phyloP scores from a whole-genome alignment of 2,888 invertebrate species.

The Eupithecia vulgata region DNA sequence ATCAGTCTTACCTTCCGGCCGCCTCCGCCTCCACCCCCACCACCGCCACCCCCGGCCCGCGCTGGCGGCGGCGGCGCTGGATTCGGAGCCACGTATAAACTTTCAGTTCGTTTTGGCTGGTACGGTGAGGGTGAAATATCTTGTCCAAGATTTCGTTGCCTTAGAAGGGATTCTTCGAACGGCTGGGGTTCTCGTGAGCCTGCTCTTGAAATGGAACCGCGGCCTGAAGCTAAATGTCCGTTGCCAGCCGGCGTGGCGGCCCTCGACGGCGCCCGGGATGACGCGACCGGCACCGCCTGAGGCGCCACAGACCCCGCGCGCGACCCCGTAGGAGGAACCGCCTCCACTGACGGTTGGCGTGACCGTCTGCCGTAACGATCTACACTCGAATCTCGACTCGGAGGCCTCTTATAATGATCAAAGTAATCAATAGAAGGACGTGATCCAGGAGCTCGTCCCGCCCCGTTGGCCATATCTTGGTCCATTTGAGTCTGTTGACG shows the following conservation, averaged over 20 bases:
- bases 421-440: slow-evolving; percentile 93
- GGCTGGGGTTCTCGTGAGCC: slow-evolving; percentile 83
- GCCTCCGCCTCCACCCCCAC: slow-evolving; percentile 69
- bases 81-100: slow-evolving; percentile 88
- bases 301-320: slow-evolving; percentile 90
- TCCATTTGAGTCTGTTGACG: slow-evolving; percentile 66
- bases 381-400: slow-evolving; percentile 93
- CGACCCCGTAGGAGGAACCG: slow-evolving; percentile 82
- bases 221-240: slow-evolving; percentile 86
- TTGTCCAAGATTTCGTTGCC: slow-evolving; percentile 92
- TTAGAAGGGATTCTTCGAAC: slow-evolving; percentile 92
- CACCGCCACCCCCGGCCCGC: slow-evolving; percentile 67
- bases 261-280: slow-evolving; percentile 85
- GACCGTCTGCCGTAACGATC: slow-evolving; percentile 92
- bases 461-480: slow-evolving; percentile 69
- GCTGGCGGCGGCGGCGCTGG: slow-evolving; percentile 77
- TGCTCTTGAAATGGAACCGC: slow-evolving; percentile 82
- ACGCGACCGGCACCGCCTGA: slow-evolving; percentile 87
- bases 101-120: slow-evolving; percentile 96
- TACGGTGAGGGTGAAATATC: slow-evolving; percentile 94
- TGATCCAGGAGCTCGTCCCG: slow-evolving; percentile 61
- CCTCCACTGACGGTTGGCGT: slow-evolving; percentile 91
- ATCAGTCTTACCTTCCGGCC: slow-evolving; percentile 71
- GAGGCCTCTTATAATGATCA: slow-evolving; percentile 96
- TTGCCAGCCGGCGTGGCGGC: slow-evolving; percentile 85